Percentiles rank a stretch among this genome's conserved stretches.
Evolutionary conservation across 2,797 vertebrate species (phyloP).

Genomic region (Hypotaenidia philippensis): DNA sequence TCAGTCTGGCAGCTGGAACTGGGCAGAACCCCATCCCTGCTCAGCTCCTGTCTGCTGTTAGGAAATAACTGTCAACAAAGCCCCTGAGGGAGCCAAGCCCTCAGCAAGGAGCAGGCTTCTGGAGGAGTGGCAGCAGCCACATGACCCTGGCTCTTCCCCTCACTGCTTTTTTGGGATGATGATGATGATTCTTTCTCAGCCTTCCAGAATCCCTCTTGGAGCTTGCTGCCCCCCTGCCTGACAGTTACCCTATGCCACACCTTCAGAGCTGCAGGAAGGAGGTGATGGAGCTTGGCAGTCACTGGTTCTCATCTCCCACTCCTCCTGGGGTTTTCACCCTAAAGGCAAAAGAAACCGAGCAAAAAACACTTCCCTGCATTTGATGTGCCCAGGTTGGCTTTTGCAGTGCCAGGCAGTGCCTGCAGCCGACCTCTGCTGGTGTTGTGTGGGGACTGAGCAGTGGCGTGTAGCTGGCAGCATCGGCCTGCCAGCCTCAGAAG

Average conservation of each 20-base stretch:
- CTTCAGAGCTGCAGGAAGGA: neutral
- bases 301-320: neutral
- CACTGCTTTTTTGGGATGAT: too few relatives aligned
- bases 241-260: neutral
- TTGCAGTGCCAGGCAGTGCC: neutral
- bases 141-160: neutral
- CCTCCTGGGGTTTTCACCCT: neutral
- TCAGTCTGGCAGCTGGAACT: neutral
- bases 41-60: neutral
- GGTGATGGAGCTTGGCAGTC: fast-evolving
- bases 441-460: neutral
- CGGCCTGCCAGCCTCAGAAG: fast-evolving
- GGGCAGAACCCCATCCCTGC: neutral
- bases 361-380: fast-evolving
- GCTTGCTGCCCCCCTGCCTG: neutral
- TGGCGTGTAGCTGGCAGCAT: neutral
- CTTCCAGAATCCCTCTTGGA: neutral
- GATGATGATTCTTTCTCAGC: neutral
- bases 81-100: neutral
- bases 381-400: neutral
- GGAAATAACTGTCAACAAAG: neutral
- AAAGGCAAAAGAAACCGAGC: neutral
- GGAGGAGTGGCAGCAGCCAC: neutral
- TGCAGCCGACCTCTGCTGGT: fast-evolving
- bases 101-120: neutral